These are phyloP conservation scores for Rhinoptilus africanus DNA, from an alignment of 2,113 vertebrate species.

Conservation along the genomic window DNA sequence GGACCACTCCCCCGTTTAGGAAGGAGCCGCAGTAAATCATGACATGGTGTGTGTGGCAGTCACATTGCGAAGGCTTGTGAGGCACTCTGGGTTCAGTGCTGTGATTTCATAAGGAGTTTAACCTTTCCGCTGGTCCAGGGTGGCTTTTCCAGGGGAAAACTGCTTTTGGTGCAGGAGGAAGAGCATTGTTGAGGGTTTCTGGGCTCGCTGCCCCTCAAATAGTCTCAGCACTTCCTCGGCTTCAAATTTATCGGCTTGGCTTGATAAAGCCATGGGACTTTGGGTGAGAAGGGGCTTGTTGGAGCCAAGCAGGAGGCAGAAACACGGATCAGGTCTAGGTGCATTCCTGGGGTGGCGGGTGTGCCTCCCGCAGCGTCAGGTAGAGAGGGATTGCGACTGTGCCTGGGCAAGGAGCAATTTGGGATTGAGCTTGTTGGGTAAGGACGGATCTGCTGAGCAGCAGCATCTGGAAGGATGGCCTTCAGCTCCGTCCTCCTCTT, in stretches of 20 bases:
- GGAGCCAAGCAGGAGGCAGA: background rate
- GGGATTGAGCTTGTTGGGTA: background rate
- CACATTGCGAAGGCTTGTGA: accelerated
- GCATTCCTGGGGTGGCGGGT: background rate
- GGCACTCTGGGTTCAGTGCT: background rate
- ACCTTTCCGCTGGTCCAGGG: accelerated
- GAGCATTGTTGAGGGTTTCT: accelerated
- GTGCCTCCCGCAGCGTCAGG: background rate
- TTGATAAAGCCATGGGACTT: background rate
- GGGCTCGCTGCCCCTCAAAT: accelerated
- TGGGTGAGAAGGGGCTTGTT: background rate
- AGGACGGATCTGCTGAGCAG: background rate
- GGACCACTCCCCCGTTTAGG: background rate
- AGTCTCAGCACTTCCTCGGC: accelerated
- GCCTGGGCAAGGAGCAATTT: accelerated
- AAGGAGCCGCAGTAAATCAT: background rate
- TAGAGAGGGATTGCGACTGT: accelerated
- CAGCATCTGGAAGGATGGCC: background rate
- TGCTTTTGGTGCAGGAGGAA: background rate
- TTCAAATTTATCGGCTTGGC: accelerated
- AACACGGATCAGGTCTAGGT: background rate
- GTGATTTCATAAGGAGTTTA: background rate
- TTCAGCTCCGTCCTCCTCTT: accelerated
- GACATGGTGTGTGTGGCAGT: accelerated
- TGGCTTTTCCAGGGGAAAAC: background rate